phyloP scores from a whole-genome alignment of 2,797 vertebrate genomes.

The Clarias fuscus region DNA sequence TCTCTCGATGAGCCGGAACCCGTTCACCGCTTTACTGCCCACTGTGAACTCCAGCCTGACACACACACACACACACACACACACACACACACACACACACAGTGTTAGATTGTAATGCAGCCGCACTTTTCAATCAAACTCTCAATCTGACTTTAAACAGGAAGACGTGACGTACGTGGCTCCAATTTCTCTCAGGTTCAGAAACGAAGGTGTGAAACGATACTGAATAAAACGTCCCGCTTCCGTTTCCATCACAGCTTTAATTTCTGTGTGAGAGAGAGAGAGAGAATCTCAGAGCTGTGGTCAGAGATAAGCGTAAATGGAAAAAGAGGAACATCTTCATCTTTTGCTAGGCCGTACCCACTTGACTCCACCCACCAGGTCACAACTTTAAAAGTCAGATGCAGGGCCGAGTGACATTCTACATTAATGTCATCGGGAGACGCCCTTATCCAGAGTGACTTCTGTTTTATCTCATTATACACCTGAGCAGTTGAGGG shows the following conservation, averaged over 20 bases:
- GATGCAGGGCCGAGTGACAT: neutral
- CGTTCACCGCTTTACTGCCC: conserved; percentile 83
- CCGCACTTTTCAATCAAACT: neutral
- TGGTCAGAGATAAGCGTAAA: neutral
- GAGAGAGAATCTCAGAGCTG: neutral
- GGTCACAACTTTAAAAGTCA: neutral
- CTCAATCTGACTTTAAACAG: neutral
- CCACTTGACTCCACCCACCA: neutral
- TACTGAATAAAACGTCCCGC: conserved; percentile 87
- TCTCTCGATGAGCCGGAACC: conserved; percentile 87
- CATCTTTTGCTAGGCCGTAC: neutral
- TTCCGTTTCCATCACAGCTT: conserved; percentile 74
- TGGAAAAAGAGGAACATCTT: neutral
- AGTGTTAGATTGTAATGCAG: neutral
- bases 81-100: neutral
- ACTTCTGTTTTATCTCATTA: too few relatives aligned
- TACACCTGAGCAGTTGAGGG: too few relatives aligned
- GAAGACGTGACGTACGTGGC: conserved; percentile 75
- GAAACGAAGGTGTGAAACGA: conserved; percentile 84
- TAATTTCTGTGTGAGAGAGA: conserved; percentile 61
- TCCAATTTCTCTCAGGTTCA: conserved; percentile 83
- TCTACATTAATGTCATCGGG: too few relatives aligned
- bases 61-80: conserved; percentile 1
- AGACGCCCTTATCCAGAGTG: too few relatives aligned
- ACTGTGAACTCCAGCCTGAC: conserved; percentile 88